Percentiles rank a stretch among this genome's conserved stretches.
These are phyloP conservation scores for Agrochola litura DNA, from an alignment of 2,888 invertebrate genomes.

Conservation along the genomic window DNA sequence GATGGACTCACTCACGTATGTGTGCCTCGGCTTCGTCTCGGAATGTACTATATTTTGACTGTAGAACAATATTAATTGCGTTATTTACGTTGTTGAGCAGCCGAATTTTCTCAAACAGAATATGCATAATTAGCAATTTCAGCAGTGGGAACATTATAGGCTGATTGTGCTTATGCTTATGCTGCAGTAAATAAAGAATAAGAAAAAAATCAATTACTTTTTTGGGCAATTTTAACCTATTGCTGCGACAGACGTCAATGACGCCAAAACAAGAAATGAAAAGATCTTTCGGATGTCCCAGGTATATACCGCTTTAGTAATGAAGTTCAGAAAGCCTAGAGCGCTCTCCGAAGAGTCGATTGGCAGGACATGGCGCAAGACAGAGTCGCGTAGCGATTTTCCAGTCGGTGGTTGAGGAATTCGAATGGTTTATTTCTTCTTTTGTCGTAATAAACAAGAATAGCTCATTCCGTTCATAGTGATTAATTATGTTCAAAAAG, in stretches of 20 bases:
- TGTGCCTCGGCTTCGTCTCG: no score
- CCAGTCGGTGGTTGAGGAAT: background rate
- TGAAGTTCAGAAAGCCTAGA: constrained; percentile 50
- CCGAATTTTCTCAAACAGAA: background rate
- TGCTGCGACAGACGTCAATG: background rate
- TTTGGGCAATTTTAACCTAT: background rate
- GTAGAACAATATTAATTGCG: background rate
- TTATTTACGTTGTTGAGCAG: background rate
- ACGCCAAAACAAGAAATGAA: background rate
- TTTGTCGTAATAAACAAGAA: background rate
- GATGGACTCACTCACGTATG: no score
- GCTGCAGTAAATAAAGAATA: background rate
- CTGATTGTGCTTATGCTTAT: no score
- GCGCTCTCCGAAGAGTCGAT: constrained; percentile 46
- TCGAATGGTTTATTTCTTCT: background rate
- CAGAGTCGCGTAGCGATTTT: constrained; percentile 19
- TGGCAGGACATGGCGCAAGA: constrained; percentile 40
- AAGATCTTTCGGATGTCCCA: constrained; percentile 24
- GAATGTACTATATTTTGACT: background rate
- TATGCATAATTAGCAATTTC: background rate
- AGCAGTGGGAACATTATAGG: no score
- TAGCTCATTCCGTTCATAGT: background rate
- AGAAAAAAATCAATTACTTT: background rate
- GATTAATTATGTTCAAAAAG: background rate
- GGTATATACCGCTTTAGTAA: constrained; percentile 38